These are phyloP conservation scores for Lontra canadensis DNA, from an alignment of 2,113 vertebrate species.

Conservation along the genomic window DNA sequence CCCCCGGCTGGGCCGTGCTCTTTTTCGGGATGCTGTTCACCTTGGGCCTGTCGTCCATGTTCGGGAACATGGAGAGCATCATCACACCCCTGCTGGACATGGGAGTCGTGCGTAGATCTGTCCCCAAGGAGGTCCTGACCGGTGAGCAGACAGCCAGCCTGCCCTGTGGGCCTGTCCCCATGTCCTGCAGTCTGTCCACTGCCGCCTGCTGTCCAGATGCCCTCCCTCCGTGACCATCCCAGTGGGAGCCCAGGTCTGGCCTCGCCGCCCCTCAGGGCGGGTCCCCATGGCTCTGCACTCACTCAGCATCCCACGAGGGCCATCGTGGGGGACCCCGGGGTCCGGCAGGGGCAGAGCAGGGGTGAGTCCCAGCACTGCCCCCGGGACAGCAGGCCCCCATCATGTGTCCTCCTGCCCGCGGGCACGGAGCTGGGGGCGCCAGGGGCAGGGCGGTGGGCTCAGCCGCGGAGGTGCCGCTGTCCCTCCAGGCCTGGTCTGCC, in stretches of 20 bases:
- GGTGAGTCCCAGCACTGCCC: rapidly evolving
- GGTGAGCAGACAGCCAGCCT: conserved; percentile 82
- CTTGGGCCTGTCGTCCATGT: conserved; percentile 95
- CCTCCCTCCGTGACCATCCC: not conserved
- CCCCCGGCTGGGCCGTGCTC: conserved; percentile 92
- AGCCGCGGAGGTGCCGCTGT: rapidly evolving
- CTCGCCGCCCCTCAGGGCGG: not conserved
- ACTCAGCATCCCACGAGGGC: not conserved
- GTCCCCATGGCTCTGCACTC: not conserved
- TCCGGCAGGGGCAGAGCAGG: not conserved
- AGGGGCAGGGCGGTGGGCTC: rapidly evolving
- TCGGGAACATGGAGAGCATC: conserved; percentile 92
- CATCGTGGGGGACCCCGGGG: not conserved
- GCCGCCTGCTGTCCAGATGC: rapidly evolving
- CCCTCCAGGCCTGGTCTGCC: conserved; percentile 84
- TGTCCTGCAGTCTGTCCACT: not conserved
- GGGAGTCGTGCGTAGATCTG: conserved; percentile 80
- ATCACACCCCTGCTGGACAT: conserved; percentile 90
- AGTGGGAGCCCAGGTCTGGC: not conserved
- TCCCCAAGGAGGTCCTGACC: conserved; percentile 88
- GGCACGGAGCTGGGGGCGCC: not conserved
- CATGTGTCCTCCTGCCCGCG: not conserved
- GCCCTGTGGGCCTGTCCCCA: not conserved
- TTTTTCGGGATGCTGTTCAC: conserved; percentile 95
- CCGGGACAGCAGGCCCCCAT: not conserved